Evolutionary conservation across 2,113 vertebrate species (phyloP), one percentile per base, ranked within the genome.

Genomic region (Odontophorus gujanensis): DNA sequence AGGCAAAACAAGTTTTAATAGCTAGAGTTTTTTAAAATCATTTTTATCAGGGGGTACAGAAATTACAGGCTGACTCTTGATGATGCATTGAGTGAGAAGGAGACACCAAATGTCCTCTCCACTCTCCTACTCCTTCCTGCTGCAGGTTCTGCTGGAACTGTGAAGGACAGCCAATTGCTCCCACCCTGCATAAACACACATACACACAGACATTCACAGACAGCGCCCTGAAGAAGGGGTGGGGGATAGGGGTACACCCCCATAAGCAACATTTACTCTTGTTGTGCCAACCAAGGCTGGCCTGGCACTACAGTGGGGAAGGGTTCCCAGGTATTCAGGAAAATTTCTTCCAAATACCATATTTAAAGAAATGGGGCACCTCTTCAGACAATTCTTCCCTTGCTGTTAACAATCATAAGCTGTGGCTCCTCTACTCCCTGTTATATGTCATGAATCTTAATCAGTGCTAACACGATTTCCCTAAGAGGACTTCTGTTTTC

Each of bases 91-190:
- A n/a, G 19, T 69, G 42, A 47, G 40, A 67, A 43, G 11, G n/a
- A 68, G n/a, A 38, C 63, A 47, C 6, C 26, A 38, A 25, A 21
- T 38, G 20, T 5, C 11, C 42, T 47, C 18, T 10, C 32, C 34
- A 6, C 50, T 25, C 63, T 12, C 59, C 17, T 69, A 34, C 9
- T 61, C 4, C 43, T 50, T 48, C 34, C 34, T 22, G 47, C 4
- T 2, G 17, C 26, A 13, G 34, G 17, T 36, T 59, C 12, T 77
- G 19, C 43, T 59, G 7, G 9, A 20, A 51, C 30, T 20, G 9
- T 2, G 1, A 24, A 43, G 30, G 67, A 28, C 2, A 1, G 8
- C 30, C 24, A 48, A 18, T 40, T 57, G 8, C 17, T 10, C 11
- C 4, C 32, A 34, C 30, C 16, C 9, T 19, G 25, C 53, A 43